Conservation (phyloP, 1,140 invertebrate species). For the Zaprionus inermis region DNA sequence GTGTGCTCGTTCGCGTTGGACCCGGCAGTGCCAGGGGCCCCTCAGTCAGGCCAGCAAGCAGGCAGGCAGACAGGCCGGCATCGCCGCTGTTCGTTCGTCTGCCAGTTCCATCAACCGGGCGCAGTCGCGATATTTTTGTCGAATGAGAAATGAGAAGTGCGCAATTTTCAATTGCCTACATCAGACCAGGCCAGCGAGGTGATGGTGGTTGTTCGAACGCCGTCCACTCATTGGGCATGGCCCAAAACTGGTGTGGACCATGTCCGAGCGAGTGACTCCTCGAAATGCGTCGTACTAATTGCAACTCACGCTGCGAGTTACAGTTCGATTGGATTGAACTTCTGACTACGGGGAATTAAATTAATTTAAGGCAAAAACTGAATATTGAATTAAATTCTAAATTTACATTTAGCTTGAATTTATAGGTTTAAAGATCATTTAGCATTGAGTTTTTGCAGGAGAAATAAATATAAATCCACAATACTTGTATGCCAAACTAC, state of each 20-base stretch:
- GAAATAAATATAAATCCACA: no score
- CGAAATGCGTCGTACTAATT: conserved; percentile 7
- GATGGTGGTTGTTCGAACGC: conserved; percentile 37
- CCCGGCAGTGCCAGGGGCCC: neutral
- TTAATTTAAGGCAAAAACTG: no score
- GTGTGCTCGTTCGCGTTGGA: neutral
- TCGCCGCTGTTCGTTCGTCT: neutral
- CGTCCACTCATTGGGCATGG: conserved; percentile 42
- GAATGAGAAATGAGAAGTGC: conserved; percentile 50
- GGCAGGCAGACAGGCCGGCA: neutral
- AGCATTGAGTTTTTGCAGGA: no score
- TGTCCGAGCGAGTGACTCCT: conserved; percentile 5
- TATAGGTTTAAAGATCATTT: no score
- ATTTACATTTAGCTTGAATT: no score
- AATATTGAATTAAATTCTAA: no score
- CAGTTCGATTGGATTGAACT: neutral
- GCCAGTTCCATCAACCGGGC: conserved; percentile 9
- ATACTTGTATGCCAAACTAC: no score
- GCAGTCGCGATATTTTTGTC: conserved; percentile 38
- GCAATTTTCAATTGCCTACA: conserved; percentile 31
- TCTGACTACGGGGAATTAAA: neutral
- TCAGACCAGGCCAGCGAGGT: neutral
- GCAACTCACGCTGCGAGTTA: neutral
- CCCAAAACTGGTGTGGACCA: conserved; percentile 12
- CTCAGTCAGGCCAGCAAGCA: neutral